phyloP scores from a whole-genome alignment of 2,113 vertebrate genomes.

The Megaceryle maxima region DNA sequence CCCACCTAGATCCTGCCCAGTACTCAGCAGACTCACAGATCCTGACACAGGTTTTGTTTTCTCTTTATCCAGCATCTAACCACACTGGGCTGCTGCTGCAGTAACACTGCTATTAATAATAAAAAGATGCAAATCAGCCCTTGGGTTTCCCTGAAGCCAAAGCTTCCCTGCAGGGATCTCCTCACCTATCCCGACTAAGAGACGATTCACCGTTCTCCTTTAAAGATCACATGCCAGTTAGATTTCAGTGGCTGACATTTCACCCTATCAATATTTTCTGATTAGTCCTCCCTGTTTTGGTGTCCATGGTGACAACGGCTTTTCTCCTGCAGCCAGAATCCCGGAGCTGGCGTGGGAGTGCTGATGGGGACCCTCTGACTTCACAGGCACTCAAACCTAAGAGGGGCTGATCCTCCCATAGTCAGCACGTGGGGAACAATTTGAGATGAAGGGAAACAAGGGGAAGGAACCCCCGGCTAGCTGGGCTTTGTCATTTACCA shows the following conservation, averaged over 20 bases:
- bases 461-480: not conserved
- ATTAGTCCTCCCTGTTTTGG: not conserved
- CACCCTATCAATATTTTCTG: not conserved
- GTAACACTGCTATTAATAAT: not conserved
- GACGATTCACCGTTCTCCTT: not conserved
- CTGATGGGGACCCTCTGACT: not conserved
- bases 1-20: not conserved
- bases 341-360: not conserved
- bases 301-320: not conserved
- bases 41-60: fast-evolving
- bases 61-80: not conserved
- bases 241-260: not conserved
- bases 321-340: not conserved
- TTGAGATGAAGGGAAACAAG: not conserved
- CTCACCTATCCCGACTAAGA: not conserved
- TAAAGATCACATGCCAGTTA: not conserved
- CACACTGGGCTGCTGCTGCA: not conserved
- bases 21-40: fast-evolving
- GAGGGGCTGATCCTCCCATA: not conserved
- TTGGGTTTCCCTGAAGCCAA: not conserved
- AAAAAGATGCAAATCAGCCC: not conserved
- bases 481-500: not conserved
- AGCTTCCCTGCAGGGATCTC: not conserved
- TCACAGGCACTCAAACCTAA: not conserved
- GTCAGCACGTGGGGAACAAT: not conserved